These are phyloP conservation scores for Unio delphinus DNA, from an alignment of 2,888 invertebrate species.

Conservation along the genomic window DNA sequence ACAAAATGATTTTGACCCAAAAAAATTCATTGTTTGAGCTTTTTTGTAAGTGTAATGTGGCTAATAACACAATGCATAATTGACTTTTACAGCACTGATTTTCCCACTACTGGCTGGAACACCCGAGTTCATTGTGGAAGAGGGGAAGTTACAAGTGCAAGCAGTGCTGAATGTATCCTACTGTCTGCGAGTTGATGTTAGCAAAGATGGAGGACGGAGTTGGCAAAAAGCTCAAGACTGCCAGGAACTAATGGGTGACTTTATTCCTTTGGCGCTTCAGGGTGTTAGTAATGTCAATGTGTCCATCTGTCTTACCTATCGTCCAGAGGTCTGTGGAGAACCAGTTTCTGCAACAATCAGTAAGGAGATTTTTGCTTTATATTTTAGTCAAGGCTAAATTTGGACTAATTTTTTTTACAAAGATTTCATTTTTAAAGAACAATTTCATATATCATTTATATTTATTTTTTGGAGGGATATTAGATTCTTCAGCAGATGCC, in stretches of 20 bases:
- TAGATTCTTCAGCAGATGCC: no score
- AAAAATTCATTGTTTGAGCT: not conserved
- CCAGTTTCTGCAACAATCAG: conserved; percentile 48
- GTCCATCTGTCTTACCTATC: conserved; percentile 55
- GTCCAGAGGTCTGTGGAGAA: conserved; percentile 57
- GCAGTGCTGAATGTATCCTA: conserved; percentile 44
- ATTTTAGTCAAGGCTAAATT: no score
- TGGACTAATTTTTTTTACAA: no score
- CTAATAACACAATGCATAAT: not conserved
- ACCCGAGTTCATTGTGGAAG: conserved; percentile 40
- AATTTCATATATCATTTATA: no score
- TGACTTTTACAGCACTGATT: conserved; percentile 39
- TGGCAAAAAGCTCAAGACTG: conserved; percentile 47
- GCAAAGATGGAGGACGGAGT: conserved; percentile 29
- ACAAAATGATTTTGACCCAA: not conserved
- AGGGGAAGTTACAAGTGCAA: conserved; percentile 33
- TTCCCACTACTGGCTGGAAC: conserved; percentile 48
- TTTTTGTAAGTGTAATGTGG: not conserved
- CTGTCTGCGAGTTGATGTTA: conserved; percentile 53
- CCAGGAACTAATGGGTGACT: conserved; percentile 29
- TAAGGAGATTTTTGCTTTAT: conserved; percentile 26
- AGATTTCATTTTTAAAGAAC: no score
- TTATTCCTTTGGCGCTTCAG: conserved; percentile 24
- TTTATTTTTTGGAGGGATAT: no score
- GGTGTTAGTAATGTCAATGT: conserved; percentile 52